phyloP scores from a whole-genome alignment of 2,888 invertebrate species.

The Drosophila phalerata region DNA sequence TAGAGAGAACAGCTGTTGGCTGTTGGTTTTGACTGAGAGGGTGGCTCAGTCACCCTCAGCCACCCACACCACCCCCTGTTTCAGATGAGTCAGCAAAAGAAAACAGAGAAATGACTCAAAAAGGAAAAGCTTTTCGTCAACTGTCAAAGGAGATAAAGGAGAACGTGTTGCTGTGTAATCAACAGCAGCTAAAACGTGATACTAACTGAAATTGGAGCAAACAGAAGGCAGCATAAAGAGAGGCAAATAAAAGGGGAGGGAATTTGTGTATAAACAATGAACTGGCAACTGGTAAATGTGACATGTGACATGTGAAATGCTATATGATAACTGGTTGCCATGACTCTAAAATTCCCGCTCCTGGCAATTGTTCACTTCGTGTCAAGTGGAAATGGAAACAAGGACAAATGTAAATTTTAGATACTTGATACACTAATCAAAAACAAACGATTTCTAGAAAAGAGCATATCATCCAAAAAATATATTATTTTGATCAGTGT shows the following conservation, averaged over 20 bases:
- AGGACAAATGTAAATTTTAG: not conserved
- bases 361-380: slow-evolving; percentile 55
- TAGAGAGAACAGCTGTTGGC: slow-evolving; percentile 43
- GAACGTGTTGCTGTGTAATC: slow-evolving; percentile 64
- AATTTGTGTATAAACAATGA: slow-evolving; percentile 32
- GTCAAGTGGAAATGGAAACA: slow-evolving; percentile 54
- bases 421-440: not conserved
- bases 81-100: slow-evolving; percentile 49
- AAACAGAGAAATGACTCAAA: slow-evolving; percentile 45
- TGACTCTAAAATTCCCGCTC: slow-evolving; percentile 3
- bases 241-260: not conserved
- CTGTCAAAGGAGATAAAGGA: slow-evolving; percentile 58
- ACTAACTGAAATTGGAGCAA: slow-evolving; percentile 65
- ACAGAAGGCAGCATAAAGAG: slow-evolving; percentile 1
- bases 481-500: no score
- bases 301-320: slow-evolving; percentile 3
- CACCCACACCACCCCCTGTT: slow-evolving; percentile 15
- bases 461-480: no score
- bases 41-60: slow-evolving; percentile 18
- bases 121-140: slow-evolving; percentile 60
- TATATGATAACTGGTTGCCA: slow-evolving; percentile 31
- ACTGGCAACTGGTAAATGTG: slow-evolving; percentile 15
- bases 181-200: slow-evolving; percentile 57
- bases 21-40: slow-evolving; percentile 12
- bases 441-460: no score